Evolutionary conservation across 2,113 vertebrate genomes (phyloP).

Genomic region (Callospermophilus lateralis): DNA sequence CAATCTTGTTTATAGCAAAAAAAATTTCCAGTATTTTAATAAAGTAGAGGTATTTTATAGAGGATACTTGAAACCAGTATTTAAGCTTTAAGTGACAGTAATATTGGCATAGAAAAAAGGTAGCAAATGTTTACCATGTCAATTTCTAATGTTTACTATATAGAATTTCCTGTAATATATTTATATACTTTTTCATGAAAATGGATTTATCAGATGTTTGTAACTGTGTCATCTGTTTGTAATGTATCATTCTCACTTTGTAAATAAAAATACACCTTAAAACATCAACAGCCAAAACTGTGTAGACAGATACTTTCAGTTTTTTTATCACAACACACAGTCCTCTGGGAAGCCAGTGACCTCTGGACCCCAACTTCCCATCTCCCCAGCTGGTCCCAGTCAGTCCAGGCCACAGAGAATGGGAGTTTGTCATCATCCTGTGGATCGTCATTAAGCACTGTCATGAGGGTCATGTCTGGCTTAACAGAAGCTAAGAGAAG

Average conservation of each 20-base stretch:
- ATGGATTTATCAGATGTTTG: slow-evolving; percentile 81
- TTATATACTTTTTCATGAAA: slow-evolving; percentile 89
- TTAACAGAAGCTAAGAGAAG: background rate
- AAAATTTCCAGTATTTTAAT: slow-evolving; percentile 84
- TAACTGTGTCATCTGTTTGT: slow-evolving; percentile 82
- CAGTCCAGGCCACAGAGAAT: no score
- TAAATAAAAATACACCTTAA: slow-evolving; percentile 89
- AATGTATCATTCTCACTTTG: slow-evolving; percentile 84
- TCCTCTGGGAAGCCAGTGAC: background rate
- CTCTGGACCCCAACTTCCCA: background rate
- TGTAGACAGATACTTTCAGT: slow-evolving; percentile 7
- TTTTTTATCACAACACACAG: background rate
- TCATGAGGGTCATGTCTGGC: background rate
- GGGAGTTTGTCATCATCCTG: background rate
- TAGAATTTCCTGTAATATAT: slow-evolving; percentile 89
- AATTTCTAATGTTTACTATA: slow-evolving; percentile 88
- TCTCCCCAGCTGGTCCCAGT: background rate
- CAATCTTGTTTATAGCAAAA: slow-evolving; percentile 87
- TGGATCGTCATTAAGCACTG: background rate
- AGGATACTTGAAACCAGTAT: slow-evolving; percentile 86
- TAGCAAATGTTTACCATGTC: slow-evolving; percentile 86
- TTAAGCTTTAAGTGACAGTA: slow-evolving; percentile 85
- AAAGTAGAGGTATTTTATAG: slow-evolving; percentile 85
- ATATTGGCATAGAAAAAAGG: slow-evolving; percentile 84
- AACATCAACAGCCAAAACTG: slow-evolving; percentile 57